Conservation (phyloP, 1,140 invertebrate genomes). For the Brachionus asplanchnoidis region DNA sequence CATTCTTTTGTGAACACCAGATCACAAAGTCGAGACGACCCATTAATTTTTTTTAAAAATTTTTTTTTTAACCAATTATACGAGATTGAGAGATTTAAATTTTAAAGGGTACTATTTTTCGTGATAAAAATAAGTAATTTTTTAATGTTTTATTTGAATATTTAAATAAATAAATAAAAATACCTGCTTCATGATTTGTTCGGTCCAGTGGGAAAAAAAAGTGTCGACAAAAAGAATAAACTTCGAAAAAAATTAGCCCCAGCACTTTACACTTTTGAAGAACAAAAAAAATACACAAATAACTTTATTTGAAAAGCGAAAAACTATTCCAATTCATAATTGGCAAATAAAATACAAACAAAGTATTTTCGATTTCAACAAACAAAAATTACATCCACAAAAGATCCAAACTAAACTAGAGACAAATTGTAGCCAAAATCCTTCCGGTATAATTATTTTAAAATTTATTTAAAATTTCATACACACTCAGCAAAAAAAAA, state of each 20-base stretch:
- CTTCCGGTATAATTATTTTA: background rate
- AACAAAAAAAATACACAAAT: background rate
- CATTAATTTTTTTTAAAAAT: too few relatives aligned
- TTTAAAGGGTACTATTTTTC: too few relatives aligned
- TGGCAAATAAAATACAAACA: background rate
- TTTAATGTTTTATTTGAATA: background rate
- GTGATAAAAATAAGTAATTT: too few relatives aligned
- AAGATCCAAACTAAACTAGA: background rate
- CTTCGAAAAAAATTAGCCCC: background rate
- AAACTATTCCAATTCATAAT: constrained; percentile 1
- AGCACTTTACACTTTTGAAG: background rate
- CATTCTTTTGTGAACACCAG: too few relatives aligned
- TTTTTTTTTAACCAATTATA: too few relatives aligned
- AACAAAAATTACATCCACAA: background rate
- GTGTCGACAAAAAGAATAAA: constrained; percentile 9
- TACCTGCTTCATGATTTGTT: constrained; percentile 7
- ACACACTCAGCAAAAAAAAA: background rate
- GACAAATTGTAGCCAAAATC: background rate
- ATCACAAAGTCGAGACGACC: too few relatives aligned
- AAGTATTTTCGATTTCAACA: background rate
- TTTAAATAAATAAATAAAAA: constrained; percentile 37
- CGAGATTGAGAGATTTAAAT: too few relatives aligned
- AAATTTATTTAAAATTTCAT: constrained; percentile 7
- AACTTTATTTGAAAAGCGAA: background rate
- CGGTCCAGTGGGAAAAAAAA: background rate